A percentile compares a stretch with the other conserved stretches of the same genome.
Evolutionary conservation across 2,113 vertebrate species (phyloP).

Genomic region (Zootoca vivipara): DNA sequence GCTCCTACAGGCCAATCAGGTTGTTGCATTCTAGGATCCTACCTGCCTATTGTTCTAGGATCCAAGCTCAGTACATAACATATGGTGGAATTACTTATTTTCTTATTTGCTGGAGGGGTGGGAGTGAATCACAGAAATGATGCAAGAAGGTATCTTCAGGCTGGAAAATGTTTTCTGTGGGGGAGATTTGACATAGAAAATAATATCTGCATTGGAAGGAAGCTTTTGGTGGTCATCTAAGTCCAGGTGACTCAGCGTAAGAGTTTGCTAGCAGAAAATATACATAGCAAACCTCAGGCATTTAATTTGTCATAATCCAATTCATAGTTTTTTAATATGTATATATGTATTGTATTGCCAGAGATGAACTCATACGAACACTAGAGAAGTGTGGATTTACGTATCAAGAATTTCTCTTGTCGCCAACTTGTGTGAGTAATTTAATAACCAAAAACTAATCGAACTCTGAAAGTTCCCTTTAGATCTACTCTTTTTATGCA

Average conservation of each 20-base stretch:
- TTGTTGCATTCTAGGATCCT: too few relatives aligned
- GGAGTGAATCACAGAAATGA: neutral
- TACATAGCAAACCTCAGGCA: too few relatives aligned
- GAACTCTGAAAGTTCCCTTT: too few relatives aligned
- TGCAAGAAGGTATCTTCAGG: neutral
- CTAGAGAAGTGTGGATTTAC: constrained; percentile 85
- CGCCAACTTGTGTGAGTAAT: constrained; percentile 89
- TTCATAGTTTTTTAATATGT: neutral
- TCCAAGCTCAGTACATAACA: too few relatives aligned
- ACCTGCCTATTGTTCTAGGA: too few relatives aligned
- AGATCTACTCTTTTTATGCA: too few relatives aligned
- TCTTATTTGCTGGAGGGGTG: neutral
- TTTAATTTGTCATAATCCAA: neutral
- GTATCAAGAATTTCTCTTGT: constrained; percentile 89
- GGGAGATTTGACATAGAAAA: neutral
- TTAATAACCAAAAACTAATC: constrained; percentile 26
- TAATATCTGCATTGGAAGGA: too few relatives aligned
- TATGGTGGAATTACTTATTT: neutral
- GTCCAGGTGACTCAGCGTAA: neutral
- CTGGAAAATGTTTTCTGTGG: neutral
- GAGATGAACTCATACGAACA: constrained; percentile 80
- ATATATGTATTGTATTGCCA: constrained; percentile 54
- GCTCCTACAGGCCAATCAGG: too few relatives aligned
- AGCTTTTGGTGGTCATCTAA: neutral
- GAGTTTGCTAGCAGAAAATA: neutral